Percentiles rank a stretch among this genome's conserved stretches.
phyloP scores from a whole-genome alignment of 2,888 invertebrate genomes.

The Ennomos quercinarius region DNA sequence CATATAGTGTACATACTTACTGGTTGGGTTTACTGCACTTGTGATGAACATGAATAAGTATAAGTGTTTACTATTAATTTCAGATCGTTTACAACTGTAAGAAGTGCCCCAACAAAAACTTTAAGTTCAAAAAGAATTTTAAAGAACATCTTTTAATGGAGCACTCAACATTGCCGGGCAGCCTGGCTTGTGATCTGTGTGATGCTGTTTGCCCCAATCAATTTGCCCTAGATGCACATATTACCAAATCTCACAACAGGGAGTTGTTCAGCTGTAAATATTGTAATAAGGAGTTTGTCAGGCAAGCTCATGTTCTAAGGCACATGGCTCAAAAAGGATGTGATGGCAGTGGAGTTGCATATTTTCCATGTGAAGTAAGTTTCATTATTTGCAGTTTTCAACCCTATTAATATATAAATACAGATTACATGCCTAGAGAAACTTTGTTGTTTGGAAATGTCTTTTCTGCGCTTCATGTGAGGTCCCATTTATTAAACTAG shows the following conservation, averaged over 20 bases:
- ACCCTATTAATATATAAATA: no score
- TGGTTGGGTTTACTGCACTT: no score
- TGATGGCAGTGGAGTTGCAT: conserved; percentile 64
- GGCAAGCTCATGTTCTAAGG: conserved; percentile 90
- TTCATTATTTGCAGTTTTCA: conserved; percentile 33
- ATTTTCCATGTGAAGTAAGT: conserved; percentile 70
- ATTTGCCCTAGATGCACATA: conserved; percentile 87
- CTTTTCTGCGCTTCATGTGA: no score
- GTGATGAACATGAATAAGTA: no score
- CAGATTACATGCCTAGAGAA: no score
- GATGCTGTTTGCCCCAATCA: conserved; percentile 87
- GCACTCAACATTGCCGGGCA: conserved; percentile 87
- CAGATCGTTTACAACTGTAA: conserved; percentile 63
- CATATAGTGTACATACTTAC: no score
- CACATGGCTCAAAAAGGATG: conserved; percentile 90
- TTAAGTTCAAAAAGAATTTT: conserved; percentile 88
- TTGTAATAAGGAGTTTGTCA: conserved; percentile 90
- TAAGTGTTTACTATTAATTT: conserved; percentile 15
- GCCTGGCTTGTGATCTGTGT: conserved; percentile 88
- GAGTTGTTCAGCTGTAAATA: conserved; percentile 86
- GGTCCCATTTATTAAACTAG: no score
- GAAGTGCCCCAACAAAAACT: conserved; percentile 89
- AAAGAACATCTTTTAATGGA: conserved; percentile 88
- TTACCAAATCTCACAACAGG: conserved; percentile 86
- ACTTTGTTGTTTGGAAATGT: no score